Evolutionary conservation across 2,113 vertebrate genomes (phyloP).

Genomic region (Sturnira hondurensis): DNA sequence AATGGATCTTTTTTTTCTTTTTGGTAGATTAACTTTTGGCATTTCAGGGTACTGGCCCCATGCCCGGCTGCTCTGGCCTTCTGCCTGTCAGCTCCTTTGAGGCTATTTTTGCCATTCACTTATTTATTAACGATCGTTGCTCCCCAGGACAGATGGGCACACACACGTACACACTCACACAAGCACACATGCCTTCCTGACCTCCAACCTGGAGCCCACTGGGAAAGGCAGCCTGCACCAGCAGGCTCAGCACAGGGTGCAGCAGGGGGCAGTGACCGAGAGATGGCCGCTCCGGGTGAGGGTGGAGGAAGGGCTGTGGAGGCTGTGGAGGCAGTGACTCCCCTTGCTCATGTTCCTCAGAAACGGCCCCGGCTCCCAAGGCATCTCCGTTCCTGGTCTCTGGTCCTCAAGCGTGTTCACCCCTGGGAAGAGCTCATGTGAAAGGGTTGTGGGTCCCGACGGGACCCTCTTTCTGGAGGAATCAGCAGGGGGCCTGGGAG

Average conservation of each 20-base stretch:
- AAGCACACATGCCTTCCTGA: background rate
- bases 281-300: background rate
- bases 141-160: conserved; percentile 67
- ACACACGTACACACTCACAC: background rate
- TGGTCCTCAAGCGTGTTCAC: background rate
- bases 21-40: conserved; percentile 75
- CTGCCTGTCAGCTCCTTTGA: conserved; percentile 76
- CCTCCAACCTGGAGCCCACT: background rate
- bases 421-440: background rate
- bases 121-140: conserved; percentile 75
- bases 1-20: conserved; percentile 68
- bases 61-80: conserved; percentile 65
- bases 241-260: background rate
- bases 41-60: conserved; percentile 75
- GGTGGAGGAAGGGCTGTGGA: background rate
- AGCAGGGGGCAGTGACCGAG: background rate
- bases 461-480: background rate
- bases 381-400: background rate
- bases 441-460: background rate
- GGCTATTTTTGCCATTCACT: conserved; percentile 75
- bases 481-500: background rate
- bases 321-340: background rate
- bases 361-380: background rate
- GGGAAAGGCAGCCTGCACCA: background rate
- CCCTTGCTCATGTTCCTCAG: background rate